A percentile compares a stretch with the other conserved stretches of the same genome.
Evolutionary conservation across 1,140 invertebrate species (phyloP).

Genomic region (Microvelia longipes): DNA sequence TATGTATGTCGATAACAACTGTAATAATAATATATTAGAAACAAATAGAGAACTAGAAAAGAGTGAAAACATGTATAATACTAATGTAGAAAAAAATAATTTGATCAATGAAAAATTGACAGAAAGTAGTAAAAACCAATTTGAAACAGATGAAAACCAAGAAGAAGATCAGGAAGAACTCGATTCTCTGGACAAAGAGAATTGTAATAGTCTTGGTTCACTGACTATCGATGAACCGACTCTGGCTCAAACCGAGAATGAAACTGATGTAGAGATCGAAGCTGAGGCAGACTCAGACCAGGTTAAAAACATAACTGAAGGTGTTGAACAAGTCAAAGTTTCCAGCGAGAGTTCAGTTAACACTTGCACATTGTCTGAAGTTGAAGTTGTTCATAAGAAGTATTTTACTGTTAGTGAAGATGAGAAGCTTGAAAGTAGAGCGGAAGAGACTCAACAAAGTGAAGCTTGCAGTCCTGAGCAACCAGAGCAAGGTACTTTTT

Average conservation of each 20-base stretch:
- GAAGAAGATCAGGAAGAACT: background rate
- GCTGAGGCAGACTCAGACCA: background rate
- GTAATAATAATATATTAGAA: background rate
- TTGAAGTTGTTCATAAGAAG: background rate
- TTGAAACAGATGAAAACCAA: conserved; percentile 6
- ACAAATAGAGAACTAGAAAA: background rate
- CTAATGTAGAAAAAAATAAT: conserved; percentile 12
- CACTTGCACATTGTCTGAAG: background rate
- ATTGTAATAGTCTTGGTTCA: too few species aligned
- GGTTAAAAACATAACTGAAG: background rate
- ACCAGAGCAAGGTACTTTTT: background rate
- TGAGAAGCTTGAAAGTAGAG: background rate
- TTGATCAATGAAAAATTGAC: conserved; percentile 8
- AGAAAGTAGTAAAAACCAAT: conserved; percentile 8
- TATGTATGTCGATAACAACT: background rate
- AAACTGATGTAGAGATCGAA: background rate
- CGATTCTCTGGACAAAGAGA: conserved; percentile 10
- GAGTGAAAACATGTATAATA: background rate
- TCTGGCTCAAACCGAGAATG: background rate
- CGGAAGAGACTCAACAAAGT: background rate
- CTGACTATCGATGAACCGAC: background rate
- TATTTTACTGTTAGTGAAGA: background rate
- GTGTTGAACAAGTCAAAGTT: background rate
- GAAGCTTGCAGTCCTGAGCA: background rate
- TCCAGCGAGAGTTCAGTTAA: background rate